phyloP scores from a whole-genome alignment of 2,888 invertebrate species.

The Acanthococcus lagerstroemiae region DNA sequence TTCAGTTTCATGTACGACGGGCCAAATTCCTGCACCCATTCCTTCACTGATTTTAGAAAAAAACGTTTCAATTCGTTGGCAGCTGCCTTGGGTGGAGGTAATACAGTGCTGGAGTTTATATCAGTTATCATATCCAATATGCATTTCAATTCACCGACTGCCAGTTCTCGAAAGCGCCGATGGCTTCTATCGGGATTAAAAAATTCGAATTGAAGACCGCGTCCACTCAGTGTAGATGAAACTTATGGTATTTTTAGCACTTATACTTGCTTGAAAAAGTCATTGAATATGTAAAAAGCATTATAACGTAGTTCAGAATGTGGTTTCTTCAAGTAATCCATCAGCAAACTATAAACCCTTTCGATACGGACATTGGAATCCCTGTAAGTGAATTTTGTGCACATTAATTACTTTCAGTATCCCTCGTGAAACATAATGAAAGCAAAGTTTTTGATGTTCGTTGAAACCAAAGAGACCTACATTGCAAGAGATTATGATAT shows the following conservation, averaged over 20 bases:
- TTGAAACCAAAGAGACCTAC: too few species aligned
- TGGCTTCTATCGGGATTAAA: conserved; percentile 41
- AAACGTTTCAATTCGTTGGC: conserved; percentile 44
- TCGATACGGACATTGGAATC: conserved; percentile 43
- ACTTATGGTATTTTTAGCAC: neutral
- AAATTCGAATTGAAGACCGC: too few species aligned
- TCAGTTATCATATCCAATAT: conserved; percentile 42
- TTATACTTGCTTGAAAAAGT: conserved; percentile 43
- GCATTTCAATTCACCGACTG: conserved; percentile 44
- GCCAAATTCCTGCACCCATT: conserved; percentile 41
- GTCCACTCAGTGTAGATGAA: neutral
- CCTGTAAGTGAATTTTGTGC: too few species aligned
- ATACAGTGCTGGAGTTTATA: conserved; percentile 42
- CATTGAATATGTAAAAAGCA: conserved; percentile 46
- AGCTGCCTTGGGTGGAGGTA: conserved; percentile 46
- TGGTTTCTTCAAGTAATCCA: conserved; percentile 44
- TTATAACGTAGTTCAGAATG: conserved; percentile 48
- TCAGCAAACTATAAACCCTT: conserved; percentile 42
- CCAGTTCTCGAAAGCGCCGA: conserved; percentile 45
- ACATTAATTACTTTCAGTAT: too few species aligned
- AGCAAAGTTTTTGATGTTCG: too few species aligned
- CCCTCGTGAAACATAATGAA: too few species aligned
- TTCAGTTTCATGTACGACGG: conserved; percentile 8
- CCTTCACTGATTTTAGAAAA: conserved; percentile 43
- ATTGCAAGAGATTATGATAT: too few species aligned